These are phyloP conservation scores for Timema podura DNA, from an alignment of 2,888 invertebrate genomes.

Conservation along the genomic window DNA sequence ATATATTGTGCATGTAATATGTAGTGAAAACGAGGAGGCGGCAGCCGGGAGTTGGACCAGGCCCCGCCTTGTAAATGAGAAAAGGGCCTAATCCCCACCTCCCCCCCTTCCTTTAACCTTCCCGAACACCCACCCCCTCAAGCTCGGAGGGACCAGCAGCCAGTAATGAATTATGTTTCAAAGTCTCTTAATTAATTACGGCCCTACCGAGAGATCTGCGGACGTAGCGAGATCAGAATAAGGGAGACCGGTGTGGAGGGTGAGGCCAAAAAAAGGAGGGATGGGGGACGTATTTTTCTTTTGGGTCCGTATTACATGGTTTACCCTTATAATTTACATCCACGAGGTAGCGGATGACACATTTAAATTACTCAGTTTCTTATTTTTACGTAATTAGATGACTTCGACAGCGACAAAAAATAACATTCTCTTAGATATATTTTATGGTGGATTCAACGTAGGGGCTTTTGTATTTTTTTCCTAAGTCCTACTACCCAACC, in stretches of 20 bases:
- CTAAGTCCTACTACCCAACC: too few relatives aligned
- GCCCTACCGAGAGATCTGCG: neutral
- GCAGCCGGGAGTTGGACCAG: neutral
- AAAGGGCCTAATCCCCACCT: neutral
- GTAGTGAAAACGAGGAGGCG: constrained; percentile 8
- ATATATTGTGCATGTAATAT: constrained; percentile 7
- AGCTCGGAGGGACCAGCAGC: neutral
- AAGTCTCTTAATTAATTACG: constrained; percentile 32
- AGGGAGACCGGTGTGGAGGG: neutral
- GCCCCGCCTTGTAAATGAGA: constrained; percentile 18
- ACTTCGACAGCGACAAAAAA: too few relatives aligned
- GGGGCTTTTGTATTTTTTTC: too few relatives aligned
- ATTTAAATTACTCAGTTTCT: too few relatives aligned
- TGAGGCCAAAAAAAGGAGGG: neutral
- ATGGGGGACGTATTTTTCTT: neutral
- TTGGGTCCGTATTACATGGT: neutral
- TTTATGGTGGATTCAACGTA: too few relatives aligned
- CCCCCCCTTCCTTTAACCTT: neutral
- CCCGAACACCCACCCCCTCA: neutral
- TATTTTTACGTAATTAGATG: too few relatives aligned
- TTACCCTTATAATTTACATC: too few relatives aligned
- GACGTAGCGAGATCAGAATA: too few relatives aligned
- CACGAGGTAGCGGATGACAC: too few relatives aligned
- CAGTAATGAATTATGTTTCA: constrained; percentile 30
- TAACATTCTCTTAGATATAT: too few relatives aligned